Evolutionary conservation across 1,140 invertebrate genomes (phyloP).

Genomic region (Eumaeus atala): DNA sequence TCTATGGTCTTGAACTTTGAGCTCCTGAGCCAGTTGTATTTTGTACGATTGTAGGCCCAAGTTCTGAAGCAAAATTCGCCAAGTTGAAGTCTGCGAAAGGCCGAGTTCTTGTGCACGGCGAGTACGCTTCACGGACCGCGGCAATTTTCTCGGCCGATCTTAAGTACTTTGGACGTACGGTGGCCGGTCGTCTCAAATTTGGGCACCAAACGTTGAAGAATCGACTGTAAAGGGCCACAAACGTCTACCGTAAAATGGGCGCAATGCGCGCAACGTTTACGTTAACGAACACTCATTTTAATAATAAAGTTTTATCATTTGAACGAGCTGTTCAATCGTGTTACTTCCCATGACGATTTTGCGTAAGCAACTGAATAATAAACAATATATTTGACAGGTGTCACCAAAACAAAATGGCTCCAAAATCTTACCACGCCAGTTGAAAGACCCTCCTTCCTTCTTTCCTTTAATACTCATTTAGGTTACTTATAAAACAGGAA

Average conservation of each 20-base stretch:
- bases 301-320: neutral
- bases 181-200: slow-evolving; percentile 7
- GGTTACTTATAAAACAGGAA: too few relatives aligned
- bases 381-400: neutral
- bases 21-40: too few relatives aligned
- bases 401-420: neutral
- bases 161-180: slow-evolving; percentile 12
- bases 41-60: too few relatives aligned
- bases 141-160: slow-evolving; percentile 9
- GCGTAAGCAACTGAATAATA: neutral
- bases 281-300: too few relatives aligned
- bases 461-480: too few relatives aligned
- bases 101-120: slow-evolving; percentile 15
- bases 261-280: too few relatives aligned
- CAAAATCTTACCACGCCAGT: too few relatives aligned
- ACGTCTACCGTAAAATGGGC: too few relatives aligned
- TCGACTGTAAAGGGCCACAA: neutral
- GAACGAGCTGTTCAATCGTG: neutral
- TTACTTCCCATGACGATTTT: neutral
- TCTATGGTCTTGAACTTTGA: too few relatives aligned
- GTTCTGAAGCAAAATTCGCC: too few relatives aligned
- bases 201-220: slow-evolving; percentile 16
- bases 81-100: too few relatives aligned
- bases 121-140: slow-evolving; percentile 8
- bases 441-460: too few relatives aligned